phyloP scores from a whole-genome alignment of 2,797 vertebrate species.

The Rousettus madagascariensis region DNA sequence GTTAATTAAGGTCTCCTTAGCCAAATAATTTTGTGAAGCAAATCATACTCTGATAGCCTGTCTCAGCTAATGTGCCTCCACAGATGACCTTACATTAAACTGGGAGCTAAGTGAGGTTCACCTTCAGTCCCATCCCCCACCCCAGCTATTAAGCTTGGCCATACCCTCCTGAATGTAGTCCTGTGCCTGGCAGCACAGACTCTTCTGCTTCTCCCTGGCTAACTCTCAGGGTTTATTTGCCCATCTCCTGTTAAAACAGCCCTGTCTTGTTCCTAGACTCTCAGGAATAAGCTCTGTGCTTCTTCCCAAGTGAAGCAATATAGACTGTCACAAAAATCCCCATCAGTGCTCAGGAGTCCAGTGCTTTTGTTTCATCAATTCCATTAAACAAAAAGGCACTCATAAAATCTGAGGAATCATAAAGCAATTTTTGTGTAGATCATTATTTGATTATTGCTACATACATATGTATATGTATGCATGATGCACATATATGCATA shows the following conservation, averaged over 20 bases:
- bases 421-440: background rate
- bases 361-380: background rate
- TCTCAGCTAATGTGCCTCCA: background rate
- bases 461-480: background rate
- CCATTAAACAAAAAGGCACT: background rate
- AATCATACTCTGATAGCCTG: background rate
- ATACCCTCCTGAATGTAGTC: background rate
- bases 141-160: background rate
- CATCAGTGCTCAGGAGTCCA: background rate
- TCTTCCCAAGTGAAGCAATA: background rate
- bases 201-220: background rate
- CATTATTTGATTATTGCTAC: background rate
- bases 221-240: background rate
- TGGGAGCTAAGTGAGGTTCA: background rate
- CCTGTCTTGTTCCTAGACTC: background rate
- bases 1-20: constrained; percentile 41
- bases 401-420: background rate
- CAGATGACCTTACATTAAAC: background rate
- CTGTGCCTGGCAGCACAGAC: background rate
- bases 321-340: background rate
- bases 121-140: background rate
- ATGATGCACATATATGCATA: background rate
- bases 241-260: background rate
- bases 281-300: background rate
- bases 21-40: constrained; percentile 12